These are phyloP conservation scores for Trichomycterus rosablanca DNA, from an alignment of 2,113 vertebrate genomes.

Conservation along the genomic window DNA sequence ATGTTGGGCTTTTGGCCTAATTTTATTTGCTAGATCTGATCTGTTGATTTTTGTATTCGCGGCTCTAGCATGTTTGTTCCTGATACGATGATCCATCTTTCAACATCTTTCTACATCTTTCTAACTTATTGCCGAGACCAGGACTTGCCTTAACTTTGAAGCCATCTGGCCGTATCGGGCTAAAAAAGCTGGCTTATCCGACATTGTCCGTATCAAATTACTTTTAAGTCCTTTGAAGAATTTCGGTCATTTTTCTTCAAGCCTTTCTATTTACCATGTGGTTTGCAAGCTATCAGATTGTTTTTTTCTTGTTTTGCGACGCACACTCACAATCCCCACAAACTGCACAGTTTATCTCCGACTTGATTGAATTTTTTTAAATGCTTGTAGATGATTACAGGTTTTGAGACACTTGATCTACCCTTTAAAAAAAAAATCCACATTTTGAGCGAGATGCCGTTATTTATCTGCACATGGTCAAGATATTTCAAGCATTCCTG, in stretches of 20 bases:
- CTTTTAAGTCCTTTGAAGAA: constrained; percentile 31
- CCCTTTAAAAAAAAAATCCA: too few relatives aligned
- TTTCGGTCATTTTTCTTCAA: constrained; percentile 35
- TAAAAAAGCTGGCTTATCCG: constrained; percentile 25
- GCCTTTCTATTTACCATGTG: constrained; percentile 28
- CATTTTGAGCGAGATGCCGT: too few relatives aligned
- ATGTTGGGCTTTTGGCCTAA: background rate
- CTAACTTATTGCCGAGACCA: background rate
- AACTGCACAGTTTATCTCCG: constrained; percentile 27
- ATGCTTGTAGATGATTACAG: constrained; percentile 61
- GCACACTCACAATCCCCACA: constrained; percentile 35
- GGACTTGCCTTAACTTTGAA: constrained; percentile 27
- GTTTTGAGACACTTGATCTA: too few relatives aligned
- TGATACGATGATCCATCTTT: constrained; percentile 16
- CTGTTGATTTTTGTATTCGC: background rate
- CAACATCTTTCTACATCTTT: constrained; percentile 4
- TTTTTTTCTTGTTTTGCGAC: constrained; percentile 2
- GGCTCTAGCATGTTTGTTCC: background rate
- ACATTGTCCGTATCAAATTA: constrained; percentile 31
- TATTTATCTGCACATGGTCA: too few relatives aligned
- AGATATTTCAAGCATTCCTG: too few relatives aligned
- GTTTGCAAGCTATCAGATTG: constrained; percentile 27
- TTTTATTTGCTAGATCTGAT: background rate
- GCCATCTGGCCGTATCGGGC: constrained; percentile 23
- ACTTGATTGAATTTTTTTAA: constrained; percentile 53